phyloP scores from a whole-genome alignment of 2,888 invertebrate genomes.

The Pyrrhia umbra region DNA sequence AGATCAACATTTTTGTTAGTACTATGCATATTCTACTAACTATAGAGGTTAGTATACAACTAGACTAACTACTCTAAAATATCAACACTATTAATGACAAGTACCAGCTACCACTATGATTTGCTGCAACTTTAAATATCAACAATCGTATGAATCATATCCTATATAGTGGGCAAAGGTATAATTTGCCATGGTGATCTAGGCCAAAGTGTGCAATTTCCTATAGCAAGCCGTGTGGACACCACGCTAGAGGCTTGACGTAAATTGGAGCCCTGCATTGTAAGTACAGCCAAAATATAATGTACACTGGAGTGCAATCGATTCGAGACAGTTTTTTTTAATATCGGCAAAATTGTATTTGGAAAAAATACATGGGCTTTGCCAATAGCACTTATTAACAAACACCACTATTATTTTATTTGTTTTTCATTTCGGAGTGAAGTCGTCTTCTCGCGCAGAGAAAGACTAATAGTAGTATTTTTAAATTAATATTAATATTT shows the following conservation, averaged over 20 bases:
- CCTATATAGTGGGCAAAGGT: constrained; percentile 34
- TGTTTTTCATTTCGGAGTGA: too few species aligned
- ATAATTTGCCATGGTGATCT: constrained; percentile 57
- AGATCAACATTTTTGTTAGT: too few species aligned
- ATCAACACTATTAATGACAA: constrained; percentile 34
- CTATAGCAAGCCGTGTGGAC: constrained; percentile 26
- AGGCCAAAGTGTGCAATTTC: constrained; percentile 57
- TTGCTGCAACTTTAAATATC: constrained; percentile 41
- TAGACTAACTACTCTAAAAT: neutral
- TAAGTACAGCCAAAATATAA: neutral
- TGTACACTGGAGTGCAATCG: neutral
- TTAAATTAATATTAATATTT: too few species aligned
- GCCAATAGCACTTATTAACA: too few species aligned
- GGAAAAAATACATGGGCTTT: too few species aligned
- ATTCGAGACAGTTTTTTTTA: neutral
- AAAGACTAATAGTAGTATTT: too few species aligned
- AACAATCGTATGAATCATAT: constrained; percentile 50
- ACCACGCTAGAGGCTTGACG: neutral
- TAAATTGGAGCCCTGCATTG: too few species aligned
- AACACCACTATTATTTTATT: too few species aligned
- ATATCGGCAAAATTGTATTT: too few species aligned
- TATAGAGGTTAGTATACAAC: neutral
- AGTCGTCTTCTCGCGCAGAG: too few species aligned
- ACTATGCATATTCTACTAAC: neutral
- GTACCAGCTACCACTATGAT: constrained; percentile 9